A percentile compares a stretch with the other conserved stretches of the same genome.
Evolutionary conservation across 2,113 vertebrate genomes (phyloP).

Genomic region (Ceyx melanurus): DNA sequence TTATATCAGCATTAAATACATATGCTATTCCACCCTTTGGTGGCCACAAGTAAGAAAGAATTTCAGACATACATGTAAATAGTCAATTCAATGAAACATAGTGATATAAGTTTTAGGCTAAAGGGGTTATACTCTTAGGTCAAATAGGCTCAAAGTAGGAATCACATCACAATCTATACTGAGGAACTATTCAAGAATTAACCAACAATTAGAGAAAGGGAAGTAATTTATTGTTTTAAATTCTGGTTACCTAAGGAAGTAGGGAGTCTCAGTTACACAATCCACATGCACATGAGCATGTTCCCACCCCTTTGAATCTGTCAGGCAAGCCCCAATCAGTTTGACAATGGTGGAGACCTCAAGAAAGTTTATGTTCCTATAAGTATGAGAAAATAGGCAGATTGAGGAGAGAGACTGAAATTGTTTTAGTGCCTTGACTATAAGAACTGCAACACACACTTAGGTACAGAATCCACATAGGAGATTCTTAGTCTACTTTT

Average conservation of each 20-base stretch:
- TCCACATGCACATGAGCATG: accelerated
- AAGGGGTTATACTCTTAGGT: not conserved
- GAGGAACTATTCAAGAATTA: not conserved
- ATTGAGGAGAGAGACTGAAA: not conserved
- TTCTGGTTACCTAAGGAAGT: not conserved
- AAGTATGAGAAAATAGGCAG: not conserved
- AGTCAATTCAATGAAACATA: not conserved
- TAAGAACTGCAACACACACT: not conserved
- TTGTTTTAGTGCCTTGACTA: not conserved
- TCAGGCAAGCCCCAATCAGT: not conserved
- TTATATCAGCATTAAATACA: not conserved
- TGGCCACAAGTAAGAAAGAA: not conserved
- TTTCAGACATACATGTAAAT: not conserved
- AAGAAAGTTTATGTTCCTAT: not conserved
- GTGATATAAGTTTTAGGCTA: not conserved
- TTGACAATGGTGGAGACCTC: not conserved
- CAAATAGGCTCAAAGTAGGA: not conserved
- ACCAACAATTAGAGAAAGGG: not conserved
- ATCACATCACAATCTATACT: not conserved
- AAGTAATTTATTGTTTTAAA: not conserved
- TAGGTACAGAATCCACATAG: not conserved
- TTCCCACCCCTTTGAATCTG: not conserved
- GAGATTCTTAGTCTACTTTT: not conserved
- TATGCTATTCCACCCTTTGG: not conserved
- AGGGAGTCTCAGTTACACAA: not conserved